Evolutionary conservation across 2,888 invertebrate genomes (phyloP).

Genomic region (Leptinotarsa rubiginosa): DNA sequence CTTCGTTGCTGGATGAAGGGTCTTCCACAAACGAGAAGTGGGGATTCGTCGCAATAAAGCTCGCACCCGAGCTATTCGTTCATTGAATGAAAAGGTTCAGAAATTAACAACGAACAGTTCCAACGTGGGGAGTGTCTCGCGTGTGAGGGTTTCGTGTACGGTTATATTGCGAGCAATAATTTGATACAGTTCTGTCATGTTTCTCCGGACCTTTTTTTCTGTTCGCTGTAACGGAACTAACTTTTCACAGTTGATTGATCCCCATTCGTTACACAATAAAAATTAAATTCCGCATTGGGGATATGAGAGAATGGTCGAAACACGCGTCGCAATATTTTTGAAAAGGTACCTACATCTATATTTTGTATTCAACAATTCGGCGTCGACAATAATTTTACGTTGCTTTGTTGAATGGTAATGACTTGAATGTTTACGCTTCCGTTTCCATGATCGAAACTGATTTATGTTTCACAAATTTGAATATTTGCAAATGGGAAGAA

Average conservation of each 20-base stretch:
- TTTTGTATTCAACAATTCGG: neutral
- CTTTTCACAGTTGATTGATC: neutral
- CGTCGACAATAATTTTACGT: neutral
- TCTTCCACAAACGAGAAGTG: neutral
- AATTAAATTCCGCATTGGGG: neutral
- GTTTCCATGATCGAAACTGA: neutral
- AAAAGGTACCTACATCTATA: neutral
- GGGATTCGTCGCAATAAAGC: neutral
- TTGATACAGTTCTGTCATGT: conserved; percentile 6
- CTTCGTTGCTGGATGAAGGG: neutral
- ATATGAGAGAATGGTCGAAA: neutral
- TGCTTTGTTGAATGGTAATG: neutral
- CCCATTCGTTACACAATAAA: conserved; percentile 4
- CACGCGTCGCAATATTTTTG: neutral
- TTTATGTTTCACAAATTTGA: neutral
- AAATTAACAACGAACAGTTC: conserved; percentile 9
- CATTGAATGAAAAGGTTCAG: conserved; percentile 1
- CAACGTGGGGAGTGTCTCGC: conserved; percentile 5
- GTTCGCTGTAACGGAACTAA: neutral
- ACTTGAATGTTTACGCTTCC: neutral
- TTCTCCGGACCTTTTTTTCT: neutral
- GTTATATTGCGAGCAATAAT: conserved; percentile 4
- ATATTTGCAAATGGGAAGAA: neutral
- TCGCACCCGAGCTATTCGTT: neutral
- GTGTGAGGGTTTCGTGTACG: conserved; percentile 10